phyloP scores from a whole-genome alignment of 92 coral and sea anemone genomes.

The Chrysogorgia sp. region DNA sequence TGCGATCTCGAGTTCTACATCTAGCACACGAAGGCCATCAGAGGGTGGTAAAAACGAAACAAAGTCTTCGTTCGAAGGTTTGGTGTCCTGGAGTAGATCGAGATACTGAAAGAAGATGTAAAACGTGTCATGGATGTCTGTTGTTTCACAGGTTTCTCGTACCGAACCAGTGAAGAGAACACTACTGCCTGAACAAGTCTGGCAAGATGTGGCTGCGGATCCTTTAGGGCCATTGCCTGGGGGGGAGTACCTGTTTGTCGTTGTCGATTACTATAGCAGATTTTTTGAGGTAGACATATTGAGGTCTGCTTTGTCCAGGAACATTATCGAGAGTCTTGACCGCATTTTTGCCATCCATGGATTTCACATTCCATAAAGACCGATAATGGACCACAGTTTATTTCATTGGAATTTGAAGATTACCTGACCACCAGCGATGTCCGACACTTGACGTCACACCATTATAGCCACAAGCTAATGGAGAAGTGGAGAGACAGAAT shows the following conservation, averaged over 20 bases:
- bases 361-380: constrained; percentile 20
- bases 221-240: too few relatives aligned
- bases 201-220: too few relatives aligned
- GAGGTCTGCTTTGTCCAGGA: constrained; percentile 8
- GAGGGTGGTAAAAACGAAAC: too few relatives aligned
- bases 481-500: constrained; percentile 32
- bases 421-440: not conserved
- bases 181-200: too few relatives aligned
- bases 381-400: constrained; percentile 29
- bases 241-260: constrained; percentile 9
- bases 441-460: constrained; percentile 17
- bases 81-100: too few relatives aligned
- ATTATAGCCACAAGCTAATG: constrained; percentile 31
- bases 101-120: too few relatives aligned
- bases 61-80: too few relatives aligned
- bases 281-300: constrained; percentile 27
- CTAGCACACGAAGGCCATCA: too few relatives aligned
- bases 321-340: constrained; percentile 18
- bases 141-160: too few relatives aligned
- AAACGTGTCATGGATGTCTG: too few relatives aligned
- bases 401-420: constrained; percentile 14
- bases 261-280: constrained; percentile 29
- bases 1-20: too few relatives aligned
- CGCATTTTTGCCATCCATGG: constrained; percentile 23
- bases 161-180: too few relatives aligned